Evolutionary conservation across 2,113 vertebrate genomes (phyloP).

Genomic region (Synodontis membranacea): DNA sequence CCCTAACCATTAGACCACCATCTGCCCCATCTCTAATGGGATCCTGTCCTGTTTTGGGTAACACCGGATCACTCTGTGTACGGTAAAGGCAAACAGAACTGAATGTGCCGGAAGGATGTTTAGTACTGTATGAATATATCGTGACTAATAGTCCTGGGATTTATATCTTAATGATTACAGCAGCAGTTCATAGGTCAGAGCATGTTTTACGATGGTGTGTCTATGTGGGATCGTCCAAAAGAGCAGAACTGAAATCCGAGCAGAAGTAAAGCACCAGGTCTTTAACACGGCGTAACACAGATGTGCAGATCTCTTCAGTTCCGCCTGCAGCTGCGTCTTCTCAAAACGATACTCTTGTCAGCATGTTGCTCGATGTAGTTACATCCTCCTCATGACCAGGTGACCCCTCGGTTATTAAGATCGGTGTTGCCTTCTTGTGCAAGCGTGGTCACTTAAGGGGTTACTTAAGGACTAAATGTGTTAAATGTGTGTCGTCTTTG

Average conservation of each 20-base stretch:
- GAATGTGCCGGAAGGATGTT: background rate
- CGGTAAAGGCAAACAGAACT: too few species aligned
- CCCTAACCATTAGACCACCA: too few species aligned
- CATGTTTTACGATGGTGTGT: background rate
- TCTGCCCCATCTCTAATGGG: background rate
- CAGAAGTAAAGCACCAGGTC: background rate
- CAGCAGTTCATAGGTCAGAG: background rate
- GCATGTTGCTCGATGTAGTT: background rate
- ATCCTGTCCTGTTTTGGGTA: background rate
- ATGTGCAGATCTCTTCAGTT: background rate
- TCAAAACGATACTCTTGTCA: constrained; percentile 12
- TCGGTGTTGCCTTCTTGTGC: background rate
- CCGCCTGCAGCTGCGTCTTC: background rate
- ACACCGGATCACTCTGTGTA: background rate
- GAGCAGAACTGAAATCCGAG: background rate
- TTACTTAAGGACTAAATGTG: background rate
- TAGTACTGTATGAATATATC: background rate
- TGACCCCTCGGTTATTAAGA: constrained; percentile 8
- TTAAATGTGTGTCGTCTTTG: background rate
- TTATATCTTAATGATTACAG: background rate
- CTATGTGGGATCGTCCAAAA: background rate
- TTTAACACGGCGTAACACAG: background rate
- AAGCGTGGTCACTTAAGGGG: background rate
- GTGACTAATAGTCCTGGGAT: background rate
- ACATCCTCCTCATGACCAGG: background rate